phyloP scores from a whole-genome alignment of 2,888 invertebrate genomes.

The Andrena hattorfiana region DNA sequence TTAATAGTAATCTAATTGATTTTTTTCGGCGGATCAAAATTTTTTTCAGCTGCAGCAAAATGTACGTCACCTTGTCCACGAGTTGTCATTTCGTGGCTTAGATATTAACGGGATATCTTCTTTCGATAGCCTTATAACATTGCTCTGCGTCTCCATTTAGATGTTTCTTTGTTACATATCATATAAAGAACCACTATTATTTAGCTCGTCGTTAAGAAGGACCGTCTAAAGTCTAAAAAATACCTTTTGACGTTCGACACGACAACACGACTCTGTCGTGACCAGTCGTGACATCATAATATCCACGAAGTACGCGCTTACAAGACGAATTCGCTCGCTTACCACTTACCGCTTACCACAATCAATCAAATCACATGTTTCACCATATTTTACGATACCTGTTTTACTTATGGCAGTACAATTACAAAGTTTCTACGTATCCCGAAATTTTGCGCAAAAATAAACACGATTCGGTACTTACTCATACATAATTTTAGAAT shows the following conservation, averaged over 20 bases:
- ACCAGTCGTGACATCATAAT: slow-evolving; percentile 66
- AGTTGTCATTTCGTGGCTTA: slow-evolving; percentile 87
- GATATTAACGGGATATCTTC: slow-evolving; percentile 91
- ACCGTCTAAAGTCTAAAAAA: slow-evolving; percentile 6
- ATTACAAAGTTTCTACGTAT: background rate
- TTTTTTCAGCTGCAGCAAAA: slow-evolving; percentile 34
- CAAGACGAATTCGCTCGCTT: slow-evolving; percentile 41
- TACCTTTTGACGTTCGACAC: slow-evolving; percentile 28
- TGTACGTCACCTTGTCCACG: slow-evolving; percentile 87
- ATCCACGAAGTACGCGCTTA: slow-evolving; percentile 48
- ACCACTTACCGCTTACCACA: background rate
- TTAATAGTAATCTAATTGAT: background rate
- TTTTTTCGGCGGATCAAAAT: background rate
- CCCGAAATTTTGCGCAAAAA: too few species aligned
- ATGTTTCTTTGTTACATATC: slow-evolving; percentile 56
- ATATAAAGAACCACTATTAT: slow-evolving; percentile 40
- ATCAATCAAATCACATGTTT: background rate
- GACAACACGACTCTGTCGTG: background rate
- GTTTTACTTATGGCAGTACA: background rate
- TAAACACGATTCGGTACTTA: background rate
- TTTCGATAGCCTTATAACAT: slow-evolving; percentile 87
- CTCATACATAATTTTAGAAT: background rate
- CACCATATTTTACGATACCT: background rate
- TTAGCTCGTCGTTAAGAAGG: slow-evolving; percentile 17
- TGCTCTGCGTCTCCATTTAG: slow-evolving; percentile 85